These are phyloP conservation scores for Echinometra lucunter DNA, from an alignment of 53 echinoderm and acorn worm species.

Conservation along the genomic window DNA sequence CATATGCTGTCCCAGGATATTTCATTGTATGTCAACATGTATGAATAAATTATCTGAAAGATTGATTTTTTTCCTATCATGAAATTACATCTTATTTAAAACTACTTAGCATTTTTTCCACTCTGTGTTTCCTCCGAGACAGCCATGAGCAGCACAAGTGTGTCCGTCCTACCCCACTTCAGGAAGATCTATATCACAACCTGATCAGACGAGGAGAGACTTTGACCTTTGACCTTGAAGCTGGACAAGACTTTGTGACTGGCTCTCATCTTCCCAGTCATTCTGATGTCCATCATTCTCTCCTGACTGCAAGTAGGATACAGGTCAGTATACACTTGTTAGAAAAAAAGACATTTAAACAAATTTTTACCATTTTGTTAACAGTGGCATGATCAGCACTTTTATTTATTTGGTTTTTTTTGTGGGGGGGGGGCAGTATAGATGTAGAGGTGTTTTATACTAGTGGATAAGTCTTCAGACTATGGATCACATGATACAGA, in stretches of 20 bases:
- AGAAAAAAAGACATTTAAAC: background rate
- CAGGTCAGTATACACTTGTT: conserved; percentile 83
- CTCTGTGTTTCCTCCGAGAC: background rate
- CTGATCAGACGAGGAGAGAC: conserved; percentile 74
- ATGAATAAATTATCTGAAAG: background rate
- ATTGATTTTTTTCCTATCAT: background rate
- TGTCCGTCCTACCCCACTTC: conserved; percentile 69
- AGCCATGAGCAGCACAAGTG: conserved; percentile 15
- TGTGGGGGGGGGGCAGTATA: too few relatives aligned
- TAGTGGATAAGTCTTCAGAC: too few relatives aligned
- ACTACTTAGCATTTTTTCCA: background rate
- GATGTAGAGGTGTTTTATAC: too few relatives aligned
- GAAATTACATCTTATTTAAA: too few relatives aligned
- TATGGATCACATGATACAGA: too few relatives aligned
- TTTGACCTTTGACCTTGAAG: conserved; percentile 78
- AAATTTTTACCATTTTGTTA: too few relatives aligned
- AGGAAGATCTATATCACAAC: conserved; percentile 71
- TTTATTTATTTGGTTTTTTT: too few relatives aligned
- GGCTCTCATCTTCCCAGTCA: conserved; percentile 97
- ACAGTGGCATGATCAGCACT: too few relatives aligned
- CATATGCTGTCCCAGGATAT: too few relatives aligned
- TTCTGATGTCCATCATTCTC: conserved; percentile 92
- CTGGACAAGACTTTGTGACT: conserved; percentile 86
- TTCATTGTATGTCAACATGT: background rate
- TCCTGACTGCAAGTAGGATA: conserved; percentile 87